Base-by-base conservation (phyloP, 2,888 invertebrate genomes). In the Cerceris ruficornis region DNA sequence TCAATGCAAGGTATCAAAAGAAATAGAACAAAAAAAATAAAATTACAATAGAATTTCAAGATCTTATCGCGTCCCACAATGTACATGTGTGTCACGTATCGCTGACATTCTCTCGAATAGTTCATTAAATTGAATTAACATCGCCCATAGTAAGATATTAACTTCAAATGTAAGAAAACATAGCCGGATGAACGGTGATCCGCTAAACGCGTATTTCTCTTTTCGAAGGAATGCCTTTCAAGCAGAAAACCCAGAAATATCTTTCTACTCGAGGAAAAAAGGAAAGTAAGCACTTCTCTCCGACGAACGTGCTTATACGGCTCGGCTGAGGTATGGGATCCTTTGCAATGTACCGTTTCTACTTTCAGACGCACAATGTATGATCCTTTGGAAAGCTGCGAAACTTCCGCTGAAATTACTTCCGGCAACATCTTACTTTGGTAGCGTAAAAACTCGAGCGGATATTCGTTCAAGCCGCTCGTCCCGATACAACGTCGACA, bases 301-400 rank as follows among this genome's bases (percentile, higher is more conserved):
- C 2, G 39, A 28, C 52, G 62, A 73, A 57, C 42, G 42, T 17
- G 55, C 41, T 58, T 50, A 28, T 58, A 57, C 49, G 42, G 52
- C 9, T 39, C 15, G 39, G 58, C 46, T 28, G 28, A 64, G 50
- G 61, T 39, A 43, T 14, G 43, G 43, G 39, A 15, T 69, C 58
- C 28, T 11, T 6, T 6, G 41, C 58, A 49, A 70, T 59, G 54
- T 15, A 57, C 1, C 41, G 41, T 41, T 49, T 41, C 17, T 15
- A 41, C 42, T 49, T 41, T 50, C 14, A 54, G 46, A 60, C 57
- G 69, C 14, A 58, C 9, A 15, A 43, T 41, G 11, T 39, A 49
- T 7, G 17, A 1, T 46, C 39, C 50, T 42, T 17, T 28, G 15
- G n/a, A 15, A 42, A 60, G 4, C 50, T 28, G 17, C 60, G 42